Evolutionary conservation across 2,113 vertebrate species (phyloP), one percentile per base, ranked within the genome.

Genomic region (Lagopus leucura): DNA sequence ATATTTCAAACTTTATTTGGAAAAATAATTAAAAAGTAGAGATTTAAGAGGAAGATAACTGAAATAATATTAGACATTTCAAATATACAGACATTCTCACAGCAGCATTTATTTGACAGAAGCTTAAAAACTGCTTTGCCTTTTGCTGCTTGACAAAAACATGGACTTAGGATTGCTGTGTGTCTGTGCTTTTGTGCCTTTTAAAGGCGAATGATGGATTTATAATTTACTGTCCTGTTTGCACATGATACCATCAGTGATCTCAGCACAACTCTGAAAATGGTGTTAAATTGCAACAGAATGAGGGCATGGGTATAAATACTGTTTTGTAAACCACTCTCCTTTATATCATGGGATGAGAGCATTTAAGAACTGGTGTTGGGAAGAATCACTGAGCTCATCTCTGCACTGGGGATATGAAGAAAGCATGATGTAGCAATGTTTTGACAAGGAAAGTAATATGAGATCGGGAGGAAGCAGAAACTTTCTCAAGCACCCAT

Each of bases 141-240:
- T 86, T 67, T 85, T 79, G 73, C 45, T 65, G 45, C 60, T 92
- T 90, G 73, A 80, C 88, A 94, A 79, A 89, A 71, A 8, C 30
- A 27, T 13, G 0, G 78, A 1, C 42, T 40, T 69, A 43, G 1
- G 8, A 78, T 65, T 60, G 55, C 71, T 10, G 4, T 42, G 8
- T 32, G 34, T 54, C 24, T 60, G 60, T 0, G 1, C 1, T 10
- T 91, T 83, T 82, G 70, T 95, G 90, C 90, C 90, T 94, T 94
- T 92, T 94, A 92, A 88, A 89, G 84, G 79, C 2, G 0, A 93
- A 47, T 63, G n/a, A 28, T 86, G 73, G 52, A 67, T 76, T 91
- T 76, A 76, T 87, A 67, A 96, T 95, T 95, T 91, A 87, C 48
- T 94, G 78, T 48, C 72, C 47, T 52, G 4, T 91, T 95, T 89